Evolutionary conservation across 2,797 vertebrate species (phyloP).

Genomic region (Hephaestus fuliginosus): DNA sequence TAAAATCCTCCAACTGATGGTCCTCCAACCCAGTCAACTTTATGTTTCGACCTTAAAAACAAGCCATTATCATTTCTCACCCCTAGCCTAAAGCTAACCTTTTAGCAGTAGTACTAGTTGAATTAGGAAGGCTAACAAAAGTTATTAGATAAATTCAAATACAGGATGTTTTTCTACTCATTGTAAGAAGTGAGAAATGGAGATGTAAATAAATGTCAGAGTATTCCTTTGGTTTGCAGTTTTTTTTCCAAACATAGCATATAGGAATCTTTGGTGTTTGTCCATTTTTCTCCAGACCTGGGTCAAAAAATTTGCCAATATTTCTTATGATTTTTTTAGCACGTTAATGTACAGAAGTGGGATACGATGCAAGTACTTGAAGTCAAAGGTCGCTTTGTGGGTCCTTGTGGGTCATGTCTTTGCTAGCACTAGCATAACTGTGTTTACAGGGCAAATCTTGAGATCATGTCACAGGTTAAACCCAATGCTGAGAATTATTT

Average conservation of each 20-base stretch:
- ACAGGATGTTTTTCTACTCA: background rate
- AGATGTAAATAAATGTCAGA: background rate
- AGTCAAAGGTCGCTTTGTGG: background rate
- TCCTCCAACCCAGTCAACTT: too few relatives aligned
- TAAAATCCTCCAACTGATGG: background rate
- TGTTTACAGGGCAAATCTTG: background rate
- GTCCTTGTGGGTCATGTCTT: background rate
- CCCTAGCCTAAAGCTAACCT: too few relatives aligned
- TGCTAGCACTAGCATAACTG: background rate
- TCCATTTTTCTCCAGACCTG: conserved; percentile 37
- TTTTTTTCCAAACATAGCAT: background rate
- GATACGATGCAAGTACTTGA: background rate
- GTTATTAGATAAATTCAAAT: background rate
- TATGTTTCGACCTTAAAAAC: too few relatives aligned
- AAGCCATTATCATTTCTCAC: too few relatives aligned
- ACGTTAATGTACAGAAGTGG: background rate
- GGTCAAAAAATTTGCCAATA: conserved; percentile 33
- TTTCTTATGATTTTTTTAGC: conserved; percentile 1
- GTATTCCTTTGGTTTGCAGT: background rate
- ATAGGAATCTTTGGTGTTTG: conserved; percentile 9
- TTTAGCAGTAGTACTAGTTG: background rate
- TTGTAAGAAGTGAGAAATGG: background rate
- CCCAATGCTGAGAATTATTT: conserved; percentile 8
- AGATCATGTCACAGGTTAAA: background rate
- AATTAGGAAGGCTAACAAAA: background rate